Percentiles rank a stretch among this genome's conserved stretches.
These are phyloP conservation scores for Zaprionus obscuricornis DNA, from an alignment of 2,888 invertebrate species.

Conservation along the genomic window DNA sequence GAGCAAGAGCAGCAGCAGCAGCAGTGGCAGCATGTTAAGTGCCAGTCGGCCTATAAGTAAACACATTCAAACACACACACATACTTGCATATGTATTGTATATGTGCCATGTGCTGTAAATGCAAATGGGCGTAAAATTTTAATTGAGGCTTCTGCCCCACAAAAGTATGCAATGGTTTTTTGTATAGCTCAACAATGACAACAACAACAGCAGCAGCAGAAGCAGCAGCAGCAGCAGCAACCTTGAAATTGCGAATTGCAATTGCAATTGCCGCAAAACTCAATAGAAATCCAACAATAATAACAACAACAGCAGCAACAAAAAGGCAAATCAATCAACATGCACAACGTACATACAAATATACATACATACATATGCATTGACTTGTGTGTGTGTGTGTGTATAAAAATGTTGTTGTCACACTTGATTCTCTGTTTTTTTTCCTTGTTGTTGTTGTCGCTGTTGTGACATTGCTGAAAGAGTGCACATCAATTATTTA, in stretches of 20 bases:
- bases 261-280: constrained; percentile 37
- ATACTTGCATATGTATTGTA: constrained; percentile 5
- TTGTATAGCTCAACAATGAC: constrained; percentile 35
- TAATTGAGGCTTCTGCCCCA: constrained; percentile 72
- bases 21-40: constrained; percentile 20
- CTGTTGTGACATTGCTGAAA: constrained; percentile 1
- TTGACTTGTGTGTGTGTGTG: background rate
- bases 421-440: constrained; percentile 16
- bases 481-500: constrained; percentile 67
- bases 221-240: constrained; percentile 19
- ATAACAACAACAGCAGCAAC: constrained; percentile 45
- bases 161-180: constrained; percentile 61
- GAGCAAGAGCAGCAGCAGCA: constrained; percentile 29
- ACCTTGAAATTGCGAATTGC: constrained; percentile 50
- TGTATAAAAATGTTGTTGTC: constrained; percentile 29
- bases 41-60: constrained; percentile 26
- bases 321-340: constrained; percentile 62
- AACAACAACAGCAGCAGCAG: constrained; percentile 14
- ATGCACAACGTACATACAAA: constrained; percentile 11
- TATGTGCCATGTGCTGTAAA: constrained; percentile 49
- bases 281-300: constrained; percentile 50
- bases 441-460: background rate
- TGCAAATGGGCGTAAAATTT: constrained; percentile 75
- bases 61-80: constrained; percentile 5
- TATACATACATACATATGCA: constrained; percentile 5